Conservation (phyloP, 2,797 vertebrate species). For the Argya squamiceps region DNA sequence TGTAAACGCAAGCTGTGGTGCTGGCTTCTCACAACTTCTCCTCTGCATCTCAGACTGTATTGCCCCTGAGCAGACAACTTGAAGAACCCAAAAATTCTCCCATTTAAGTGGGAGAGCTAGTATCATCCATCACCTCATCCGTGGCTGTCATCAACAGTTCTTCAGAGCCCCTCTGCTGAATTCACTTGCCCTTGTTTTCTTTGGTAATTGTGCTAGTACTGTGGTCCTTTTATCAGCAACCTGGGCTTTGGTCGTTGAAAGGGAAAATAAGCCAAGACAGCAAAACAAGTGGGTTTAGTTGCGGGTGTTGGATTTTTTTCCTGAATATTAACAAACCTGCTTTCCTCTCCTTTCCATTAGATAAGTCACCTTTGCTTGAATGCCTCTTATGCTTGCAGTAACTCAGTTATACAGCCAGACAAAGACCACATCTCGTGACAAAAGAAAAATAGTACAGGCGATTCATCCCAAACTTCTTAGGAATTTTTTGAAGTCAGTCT, state of each 20-base stretch:
- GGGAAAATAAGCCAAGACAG: neutral
- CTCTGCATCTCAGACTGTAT: neutral
- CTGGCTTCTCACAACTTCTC: neutral
- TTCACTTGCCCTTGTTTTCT: neutral
- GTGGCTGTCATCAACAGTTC: neutral
- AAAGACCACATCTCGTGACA: neutral
- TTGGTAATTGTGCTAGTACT: neutral
- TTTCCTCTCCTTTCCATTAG: neutral
- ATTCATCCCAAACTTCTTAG: neutral
- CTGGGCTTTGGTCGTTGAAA: neutral
- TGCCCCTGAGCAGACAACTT: neutral
- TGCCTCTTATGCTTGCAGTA: neutral
- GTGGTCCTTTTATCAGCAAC: neutral
- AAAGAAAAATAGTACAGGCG: neutral
- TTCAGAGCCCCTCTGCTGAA: neutral
- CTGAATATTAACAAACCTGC: neutral
- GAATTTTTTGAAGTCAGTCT: neutral
- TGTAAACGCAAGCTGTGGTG: rapidly evolving
- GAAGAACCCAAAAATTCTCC: neutral
- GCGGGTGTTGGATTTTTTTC: neutral
- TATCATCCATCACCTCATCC: neutral
- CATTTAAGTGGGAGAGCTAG: neutral
- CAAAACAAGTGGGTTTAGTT: neutral
- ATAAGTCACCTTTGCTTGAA: neutral
- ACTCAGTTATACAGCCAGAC: neutral